Conservation (phyloP, 2,113 vertebrate genomes). For the Oryzias celebensis region DNA sequence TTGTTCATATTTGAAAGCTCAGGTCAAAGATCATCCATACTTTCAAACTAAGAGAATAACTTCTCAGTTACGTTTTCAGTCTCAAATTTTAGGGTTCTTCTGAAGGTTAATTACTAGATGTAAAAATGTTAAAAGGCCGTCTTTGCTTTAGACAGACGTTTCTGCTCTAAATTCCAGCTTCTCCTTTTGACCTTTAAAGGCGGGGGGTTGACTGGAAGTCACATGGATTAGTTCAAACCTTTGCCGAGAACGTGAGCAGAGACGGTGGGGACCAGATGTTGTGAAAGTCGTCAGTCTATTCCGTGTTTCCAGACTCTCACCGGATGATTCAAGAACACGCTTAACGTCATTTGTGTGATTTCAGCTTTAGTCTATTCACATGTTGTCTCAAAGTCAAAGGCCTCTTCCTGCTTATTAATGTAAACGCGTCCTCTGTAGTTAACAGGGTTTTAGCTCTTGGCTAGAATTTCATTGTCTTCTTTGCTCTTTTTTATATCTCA, state of each 20-base stretch:
- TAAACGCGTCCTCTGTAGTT: slow-evolving; percentile 11
- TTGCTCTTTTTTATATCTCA: slow-evolving; percentile 20
- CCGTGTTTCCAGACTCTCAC: slow-evolving; percentile 17
- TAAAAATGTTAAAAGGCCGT: slow-evolving; percentile 1
- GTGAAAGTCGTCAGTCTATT: slow-evolving; percentile 10
- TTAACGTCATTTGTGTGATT: background rate
- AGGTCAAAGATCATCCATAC: background rate
- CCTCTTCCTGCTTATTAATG: slow-evolving; percentile 22
- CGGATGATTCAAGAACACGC: background rate
- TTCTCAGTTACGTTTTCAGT: slow-evolving; percentile 31
- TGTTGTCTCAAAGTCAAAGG: slow-evolving; percentile 14
- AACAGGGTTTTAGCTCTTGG: slow-evolving; percentile 15
- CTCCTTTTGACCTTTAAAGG: background rate
- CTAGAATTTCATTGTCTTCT: slow-evolving; percentile 29
- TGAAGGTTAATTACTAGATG: slow-evolving; percentile 30
- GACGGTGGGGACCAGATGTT: slow-evolving; percentile 6
- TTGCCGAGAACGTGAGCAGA: slow-evolving; percentile 12
- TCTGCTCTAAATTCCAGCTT: slow-evolving; percentile 28
- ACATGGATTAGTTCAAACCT: slow-evolving; percentile 13
- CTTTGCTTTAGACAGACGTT: slow-evolving; percentile 38
- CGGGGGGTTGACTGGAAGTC: slow-evolving; percentile 10
- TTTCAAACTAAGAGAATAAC: slow-evolving; percentile 17
- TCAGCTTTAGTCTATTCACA: slow-evolving; percentile 7
- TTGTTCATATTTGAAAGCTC: background rate
- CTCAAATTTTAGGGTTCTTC: slow-evolving; percentile 24